Evolutionary conservation across 2,113 vertebrate genomes (phyloP).

Genomic region (Dipodomys spectabilis): DNA sequence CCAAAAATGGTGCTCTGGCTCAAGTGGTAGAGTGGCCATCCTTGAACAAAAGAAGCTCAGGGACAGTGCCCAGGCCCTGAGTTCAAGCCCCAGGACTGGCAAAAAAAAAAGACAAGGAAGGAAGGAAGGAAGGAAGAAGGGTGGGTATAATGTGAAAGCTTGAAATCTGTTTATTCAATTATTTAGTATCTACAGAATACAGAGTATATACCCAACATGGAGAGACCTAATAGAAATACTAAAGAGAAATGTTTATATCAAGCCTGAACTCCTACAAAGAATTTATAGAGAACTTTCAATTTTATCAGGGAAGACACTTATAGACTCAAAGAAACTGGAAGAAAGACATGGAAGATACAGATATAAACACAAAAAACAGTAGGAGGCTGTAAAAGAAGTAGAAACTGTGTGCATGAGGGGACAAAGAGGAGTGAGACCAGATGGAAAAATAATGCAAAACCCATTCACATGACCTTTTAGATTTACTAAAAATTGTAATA

Average conservation of each 20-base stretch:
- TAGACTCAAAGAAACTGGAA: constrained; percentile 2
- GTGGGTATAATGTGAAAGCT: background rate
- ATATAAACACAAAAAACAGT: background rate
- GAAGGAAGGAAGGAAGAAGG: too few relatives aligned
- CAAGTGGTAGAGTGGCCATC: too few relatives aligned
- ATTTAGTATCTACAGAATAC: background rate
- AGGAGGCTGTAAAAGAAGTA: background rate
- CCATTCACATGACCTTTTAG: background rate
- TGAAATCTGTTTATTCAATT: constrained; percentile 33
- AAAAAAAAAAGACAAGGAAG: too few relatives aligned
- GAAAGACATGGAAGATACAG: background rate
- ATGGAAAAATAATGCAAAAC: background rate
- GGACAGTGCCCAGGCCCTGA: too few relatives aligned
- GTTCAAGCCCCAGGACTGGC: too few relatives aligned
- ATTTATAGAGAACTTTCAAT: background rate
- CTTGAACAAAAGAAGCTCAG: too few relatives aligned
- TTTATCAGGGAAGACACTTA: background rate
- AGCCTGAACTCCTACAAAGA: background rate
- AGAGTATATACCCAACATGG: background rate
- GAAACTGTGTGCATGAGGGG: background rate
- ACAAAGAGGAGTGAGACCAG: background rate
- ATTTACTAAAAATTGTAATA: constrained; percentile 34
- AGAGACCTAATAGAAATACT: background rate
- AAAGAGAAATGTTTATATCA: background rate
- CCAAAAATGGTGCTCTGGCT: too few relatives aligned